Percentiles rank a stretch among this genome's conserved stretches.
Conservation (phyloP, 2,113 vertebrate genomes). For the Calyptomena viridis region DNA sequence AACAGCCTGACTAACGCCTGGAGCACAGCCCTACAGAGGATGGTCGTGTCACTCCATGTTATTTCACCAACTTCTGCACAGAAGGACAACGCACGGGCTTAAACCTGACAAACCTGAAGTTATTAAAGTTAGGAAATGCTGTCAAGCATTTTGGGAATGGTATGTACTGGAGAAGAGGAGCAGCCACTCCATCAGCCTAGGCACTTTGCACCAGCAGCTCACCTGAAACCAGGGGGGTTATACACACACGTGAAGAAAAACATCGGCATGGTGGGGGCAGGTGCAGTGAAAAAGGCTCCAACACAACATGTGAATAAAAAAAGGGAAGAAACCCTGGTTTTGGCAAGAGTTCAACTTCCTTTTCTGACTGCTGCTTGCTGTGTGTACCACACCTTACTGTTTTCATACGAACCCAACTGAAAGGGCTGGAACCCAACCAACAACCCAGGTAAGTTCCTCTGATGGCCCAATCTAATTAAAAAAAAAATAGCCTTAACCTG, state of each 20-base stretch:
- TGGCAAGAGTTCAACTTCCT: slow-evolving; percentile 25
- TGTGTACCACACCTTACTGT: slow-evolving; percentile 18
- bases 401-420: background rate
- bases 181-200: background rate
- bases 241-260: background rate
- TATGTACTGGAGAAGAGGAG: background rate
- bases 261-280: rapidly evolving
- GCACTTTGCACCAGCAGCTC: background rate
- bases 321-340: background rate
- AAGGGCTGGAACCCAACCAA: background rate
- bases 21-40: background rate
- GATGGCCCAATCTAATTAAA: background rate
- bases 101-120: slow-evolving; percentile 54
- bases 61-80: background rate
- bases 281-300: background rate
- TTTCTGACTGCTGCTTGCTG: background rate
- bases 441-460: background rate
- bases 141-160: background rate
- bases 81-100: background rate
- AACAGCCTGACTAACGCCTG: slow-evolving; percentile 23
- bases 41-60: background rate
- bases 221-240: background rate
- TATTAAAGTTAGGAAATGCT: background rate
- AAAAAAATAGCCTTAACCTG: background rate
- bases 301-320: background rate